Evolutionary conservation across 2,888 invertebrate genomes (phyloP).

Genomic region (Amitus sp.): DNA sequence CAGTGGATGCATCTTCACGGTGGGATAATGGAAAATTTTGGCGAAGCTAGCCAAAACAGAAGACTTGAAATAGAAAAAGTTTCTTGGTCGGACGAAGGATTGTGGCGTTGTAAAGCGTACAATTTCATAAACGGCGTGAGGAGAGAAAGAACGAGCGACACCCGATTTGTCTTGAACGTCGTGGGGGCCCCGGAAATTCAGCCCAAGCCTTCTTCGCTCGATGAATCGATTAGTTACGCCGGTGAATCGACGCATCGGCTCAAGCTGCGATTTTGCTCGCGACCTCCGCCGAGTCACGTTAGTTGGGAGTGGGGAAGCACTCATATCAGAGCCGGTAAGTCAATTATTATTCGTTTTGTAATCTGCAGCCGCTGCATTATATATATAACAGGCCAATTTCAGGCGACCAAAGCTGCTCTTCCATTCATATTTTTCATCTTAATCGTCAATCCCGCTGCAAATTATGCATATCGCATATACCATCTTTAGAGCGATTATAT

Average conservation of each 20-base stretch:
- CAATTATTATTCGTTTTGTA: no score
- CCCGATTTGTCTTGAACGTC: slow-evolving; percentile 56
- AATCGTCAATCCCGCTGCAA: no score
- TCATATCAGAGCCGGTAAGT: slow-evolving; percentile 59
- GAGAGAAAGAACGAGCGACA: slow-evolving; percentile 56
- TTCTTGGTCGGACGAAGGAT: slow-evolving; percentile 69
- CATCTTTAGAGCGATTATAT: no score
- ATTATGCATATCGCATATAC: no score
- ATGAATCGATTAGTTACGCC: slow-evolving; percentile 58
- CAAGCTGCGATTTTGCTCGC: slow-evolving; percentile 59
- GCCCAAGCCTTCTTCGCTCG: slow-evolving; percentile 47
- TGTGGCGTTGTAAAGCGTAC: slow-evolving; percentile 69
- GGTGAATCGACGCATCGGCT: slow-evolving; percentile 58
- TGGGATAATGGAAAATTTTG: slow-evolving; percentile 52
- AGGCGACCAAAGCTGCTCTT: no score
- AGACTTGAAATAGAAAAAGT: slow-evolving; percentile 67
- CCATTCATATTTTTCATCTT: no score
- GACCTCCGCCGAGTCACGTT: slow-evolving; percentile 80
- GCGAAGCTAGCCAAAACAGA: slow-evolving; percentile 57
- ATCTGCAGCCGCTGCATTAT: no score
- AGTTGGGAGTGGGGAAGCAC: slow-evolving; percentile 87
- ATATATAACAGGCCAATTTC: no score
- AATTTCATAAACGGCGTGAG: slow-evolving; percentile 68
- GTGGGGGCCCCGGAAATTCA: slow-evolving; percentile 63
- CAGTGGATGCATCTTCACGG: slow-evolving; percentile 66